These are phyloP conservation scores for Macrostomum cliftonense DNA, from an alignment of 2,888 invertebrate genomes.

Conservation along the genomic window DNA sequence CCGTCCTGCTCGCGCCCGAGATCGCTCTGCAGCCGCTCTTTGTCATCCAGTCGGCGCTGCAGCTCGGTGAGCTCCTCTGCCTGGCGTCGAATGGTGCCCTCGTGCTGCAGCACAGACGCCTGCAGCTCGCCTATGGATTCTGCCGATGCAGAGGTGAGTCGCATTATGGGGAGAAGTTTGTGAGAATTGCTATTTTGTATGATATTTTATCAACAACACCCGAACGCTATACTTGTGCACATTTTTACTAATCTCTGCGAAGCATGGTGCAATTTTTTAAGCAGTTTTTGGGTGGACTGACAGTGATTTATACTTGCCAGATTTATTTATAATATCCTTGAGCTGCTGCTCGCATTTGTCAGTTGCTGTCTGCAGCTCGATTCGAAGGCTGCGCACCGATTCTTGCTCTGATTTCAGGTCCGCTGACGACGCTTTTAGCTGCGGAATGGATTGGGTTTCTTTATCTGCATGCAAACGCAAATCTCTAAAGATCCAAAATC, in stretches of 20 bases:
- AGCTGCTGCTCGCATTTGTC: constrained; percentile 25
- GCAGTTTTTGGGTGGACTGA: too few species aligned
- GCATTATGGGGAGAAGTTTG: background rate
- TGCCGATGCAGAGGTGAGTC: background rate
- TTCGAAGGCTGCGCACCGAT: background rate
- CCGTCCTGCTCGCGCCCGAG: constrained; percentile 14
- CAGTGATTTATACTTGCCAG: constrained; percentile 17
- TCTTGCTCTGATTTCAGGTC: constrained; percentile 5
- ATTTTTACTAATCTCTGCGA: too few species aligned
- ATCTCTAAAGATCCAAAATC: too few species aligned
- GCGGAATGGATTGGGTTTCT: too few species aligned
- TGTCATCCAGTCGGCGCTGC: constrained; percentile 19
- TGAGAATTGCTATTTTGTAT: too few species aligned
- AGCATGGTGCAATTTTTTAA: too few species aligned
- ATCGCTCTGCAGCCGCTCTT: constrained; percentile 22
- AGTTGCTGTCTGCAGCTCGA: constrained; percentile 22
- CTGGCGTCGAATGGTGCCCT: constrained; percentile 21
- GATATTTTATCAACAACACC: too few species aligned
- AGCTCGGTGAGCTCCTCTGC: constrained; percentile 19
- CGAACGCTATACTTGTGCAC: too few species aligned
- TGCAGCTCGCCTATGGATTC: constrained; percentile 20
- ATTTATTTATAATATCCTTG: constrained; percentile 25
- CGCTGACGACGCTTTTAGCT: constrained; percentile 2
- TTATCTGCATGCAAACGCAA: too few species aligned
- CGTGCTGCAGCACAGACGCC: constrained; percentile 25